Percentiles rank a stretch among this genome's conserved stretches.
Evolutionary conservation across 2,797 vertebrate genomes (phyloP).

Genomic region (Poecilia gillii): DNA sequence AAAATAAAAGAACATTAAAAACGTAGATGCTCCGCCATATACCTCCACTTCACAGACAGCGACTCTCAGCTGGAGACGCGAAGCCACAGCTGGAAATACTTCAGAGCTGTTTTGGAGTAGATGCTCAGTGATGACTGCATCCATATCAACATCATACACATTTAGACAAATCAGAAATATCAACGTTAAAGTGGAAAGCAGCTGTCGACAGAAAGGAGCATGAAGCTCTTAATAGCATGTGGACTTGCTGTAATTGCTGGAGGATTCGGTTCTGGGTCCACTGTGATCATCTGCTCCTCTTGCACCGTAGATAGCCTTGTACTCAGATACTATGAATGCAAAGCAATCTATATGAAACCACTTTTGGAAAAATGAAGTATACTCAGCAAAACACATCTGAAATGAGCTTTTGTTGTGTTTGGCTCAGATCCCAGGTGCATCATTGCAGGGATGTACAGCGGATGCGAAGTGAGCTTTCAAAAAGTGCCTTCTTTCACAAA

Average conservation of each 20-base stretch:
- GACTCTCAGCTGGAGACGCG: neutral
- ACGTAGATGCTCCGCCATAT: neutral
- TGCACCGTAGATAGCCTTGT: neutral
- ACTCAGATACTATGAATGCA: neutral
- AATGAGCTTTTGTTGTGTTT: neutral
- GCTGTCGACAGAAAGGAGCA: neutral
- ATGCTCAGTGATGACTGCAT: neutral
- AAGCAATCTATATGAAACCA: neutral
- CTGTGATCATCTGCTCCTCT: neutral
- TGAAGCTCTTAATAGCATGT: neutral
- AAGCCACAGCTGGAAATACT: conserved; percentile 1
- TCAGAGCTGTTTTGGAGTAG: neutral
- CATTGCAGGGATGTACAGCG: too few relatives aligned
- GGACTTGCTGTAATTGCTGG: neutral
- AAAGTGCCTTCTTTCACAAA: neutral
- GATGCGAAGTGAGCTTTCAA: neutral
- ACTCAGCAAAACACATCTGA: neutral
- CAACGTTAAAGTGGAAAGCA: neutral
- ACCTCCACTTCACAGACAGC: neutral
- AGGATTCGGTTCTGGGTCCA: neutral
- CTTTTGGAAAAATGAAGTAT: neutral
- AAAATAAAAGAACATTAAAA: neutral
- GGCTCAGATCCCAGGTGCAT: conserved; percentile 2
- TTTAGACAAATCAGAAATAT: conserved; percentile 4
- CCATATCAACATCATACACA: too few relatives aligned